phyloP scores from a whole-genome alignment of 2,888 invertebrate species.

The Serripes groenlandicus region DNA sequence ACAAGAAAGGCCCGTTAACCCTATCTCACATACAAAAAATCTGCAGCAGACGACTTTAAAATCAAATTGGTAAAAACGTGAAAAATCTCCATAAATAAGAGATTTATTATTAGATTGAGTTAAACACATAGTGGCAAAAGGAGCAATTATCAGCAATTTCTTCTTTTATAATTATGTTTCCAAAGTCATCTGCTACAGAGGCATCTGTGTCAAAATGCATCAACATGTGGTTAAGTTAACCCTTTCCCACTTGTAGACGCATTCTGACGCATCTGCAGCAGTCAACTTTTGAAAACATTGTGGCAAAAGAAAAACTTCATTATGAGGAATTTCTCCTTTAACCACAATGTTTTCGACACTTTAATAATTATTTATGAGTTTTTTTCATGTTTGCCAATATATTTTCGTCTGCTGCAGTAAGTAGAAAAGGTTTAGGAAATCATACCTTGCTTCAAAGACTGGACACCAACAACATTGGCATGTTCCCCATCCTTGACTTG shows the following conservation, averaged over 20 bases:
- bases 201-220: not conserved
- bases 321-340: not conserved
- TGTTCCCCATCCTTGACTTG: slow-evolving; percentile 46
- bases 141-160: not conserved
- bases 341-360: not conserved
- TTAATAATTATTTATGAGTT: too few relatives aligned
- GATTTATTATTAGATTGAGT: too few relatives aligned
- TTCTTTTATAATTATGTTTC: not conserved
- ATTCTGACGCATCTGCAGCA: not conserved
- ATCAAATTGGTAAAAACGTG: too few relatives aligned
- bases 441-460: slow-evolving; percentile 16
- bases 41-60: too few relatives aligned
- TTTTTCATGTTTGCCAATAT: too few relatives aligned
- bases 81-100: too few relatives aligned
- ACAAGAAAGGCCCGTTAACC: too few relatives aligned
- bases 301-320: not conserved
- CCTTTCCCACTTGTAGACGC: not conserved
- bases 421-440: too few relatives aligned
- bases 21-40: too few relatives aligned
- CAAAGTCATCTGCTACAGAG: not conserved
- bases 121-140: not conserved
- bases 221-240: too few relatives aligned
- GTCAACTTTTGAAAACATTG: not conserved
- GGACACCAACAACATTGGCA: slow-evolving; percentile 30
- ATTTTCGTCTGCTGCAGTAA: too few relatives aligned